Evolutionary conservation across 64 coral and sea anemone genomes (phyloP).

Genomic region (Acropora yongei): DNA sequence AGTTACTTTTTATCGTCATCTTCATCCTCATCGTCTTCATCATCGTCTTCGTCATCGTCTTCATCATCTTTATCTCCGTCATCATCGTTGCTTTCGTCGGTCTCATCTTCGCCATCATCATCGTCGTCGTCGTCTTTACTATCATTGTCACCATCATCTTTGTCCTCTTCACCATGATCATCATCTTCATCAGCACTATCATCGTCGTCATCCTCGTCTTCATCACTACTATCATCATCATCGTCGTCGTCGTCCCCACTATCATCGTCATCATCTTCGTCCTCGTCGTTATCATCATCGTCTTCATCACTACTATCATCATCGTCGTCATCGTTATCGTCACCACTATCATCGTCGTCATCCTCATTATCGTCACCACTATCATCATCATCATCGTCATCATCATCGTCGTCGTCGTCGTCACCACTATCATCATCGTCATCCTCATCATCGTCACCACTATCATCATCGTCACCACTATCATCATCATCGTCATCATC

Average conservation of each 20-base stretch:
- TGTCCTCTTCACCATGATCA: background rate
- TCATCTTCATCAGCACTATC: background rate
- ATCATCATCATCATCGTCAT: background rate
- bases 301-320: background rate
- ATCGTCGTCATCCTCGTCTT: background rate
- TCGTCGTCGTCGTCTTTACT: background rate
- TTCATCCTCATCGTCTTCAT: no score
- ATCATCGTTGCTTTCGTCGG: background rate
- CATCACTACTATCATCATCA: no score
- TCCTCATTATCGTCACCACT: background rate
- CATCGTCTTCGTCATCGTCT: background rate
- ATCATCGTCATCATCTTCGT: background rate
- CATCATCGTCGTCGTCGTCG: background rate
- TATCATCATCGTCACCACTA: background rate
- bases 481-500: background rate
- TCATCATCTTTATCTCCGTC: background rate
- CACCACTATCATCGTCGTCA: background rate
- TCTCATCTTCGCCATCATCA: background rate
- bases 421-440: background rate
- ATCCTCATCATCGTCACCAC: background rate
- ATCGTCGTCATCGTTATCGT: background rate
- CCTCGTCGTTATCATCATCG: background rate
- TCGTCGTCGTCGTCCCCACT: background rate
- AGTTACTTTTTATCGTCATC: no score
- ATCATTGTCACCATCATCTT: background rate